Evolutionary conservation across 2,113 vertebrate genomes (phyloP).

Genomic region (Cheilinus undulatus): DNA sequence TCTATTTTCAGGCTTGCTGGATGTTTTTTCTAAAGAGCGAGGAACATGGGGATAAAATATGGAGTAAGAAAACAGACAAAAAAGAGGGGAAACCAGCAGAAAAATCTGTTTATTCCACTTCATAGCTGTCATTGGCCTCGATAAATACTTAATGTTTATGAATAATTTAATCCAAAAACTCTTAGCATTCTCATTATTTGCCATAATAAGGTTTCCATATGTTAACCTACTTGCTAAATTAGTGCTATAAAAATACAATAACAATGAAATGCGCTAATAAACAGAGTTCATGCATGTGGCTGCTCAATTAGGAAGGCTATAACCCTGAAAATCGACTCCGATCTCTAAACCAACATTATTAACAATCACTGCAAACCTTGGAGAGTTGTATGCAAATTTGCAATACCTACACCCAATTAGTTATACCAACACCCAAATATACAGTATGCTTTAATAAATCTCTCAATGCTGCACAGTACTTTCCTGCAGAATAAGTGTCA

Average conservation of each 20-base stretch:
- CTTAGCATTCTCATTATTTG: slow-evolving; percentile 4
- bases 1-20: slow-evolving; percentile 25
- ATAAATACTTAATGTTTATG: not conserved
- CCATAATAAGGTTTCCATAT: slow-evolving; percentile 3
- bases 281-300: not conserved
- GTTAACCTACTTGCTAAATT: not conserved
- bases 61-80: not conserved
- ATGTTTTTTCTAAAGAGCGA: slow-evolving; percentile 24
- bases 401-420: slow-evolving; percentile 8
- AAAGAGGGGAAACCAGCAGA: not conserved
- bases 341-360: slow-evolving; percentile 11
- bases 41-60: not conserved
- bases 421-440: not conserved
- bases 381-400: slow-evolving; percentile 23
- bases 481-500: not conserved
- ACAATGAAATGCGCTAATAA: slow-evolving; percentile 5
- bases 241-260: not conserved
- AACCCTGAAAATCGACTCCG: slow-evolving; percentile 31
- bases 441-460: not conserved
- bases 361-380: slow-evolving; percentile 6
- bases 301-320: slow-evolving; percentile 37
- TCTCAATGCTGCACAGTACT: not conserved
- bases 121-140: not conserved
- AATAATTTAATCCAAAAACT: not conserved
- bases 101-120: too few relatives aligned